Evolutionary conservation across 1,140 invertebrate genomes (phyloP).

Genomic region (Probaryconus sp.): DNA sequence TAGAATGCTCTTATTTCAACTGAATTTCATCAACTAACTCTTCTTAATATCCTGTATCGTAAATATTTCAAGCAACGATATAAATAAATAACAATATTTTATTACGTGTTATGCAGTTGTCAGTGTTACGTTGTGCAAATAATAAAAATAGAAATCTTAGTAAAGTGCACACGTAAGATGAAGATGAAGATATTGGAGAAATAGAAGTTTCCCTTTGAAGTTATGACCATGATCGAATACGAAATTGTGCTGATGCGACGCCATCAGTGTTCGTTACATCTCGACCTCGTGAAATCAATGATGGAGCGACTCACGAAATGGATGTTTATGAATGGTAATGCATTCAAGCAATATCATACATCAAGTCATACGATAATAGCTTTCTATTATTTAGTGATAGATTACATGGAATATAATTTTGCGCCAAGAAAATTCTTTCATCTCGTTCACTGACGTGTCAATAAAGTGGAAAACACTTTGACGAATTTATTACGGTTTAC

Average conservation of each 20-base stretch:
- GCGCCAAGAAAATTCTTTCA: slow-evolving; percentile 22
- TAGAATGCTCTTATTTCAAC: no score
- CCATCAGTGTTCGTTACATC: slow-evolving; percentile 48
- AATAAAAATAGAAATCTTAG: slow-evolving; percentile 22
- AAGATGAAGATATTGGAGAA: slow-evolving; percentile 28
- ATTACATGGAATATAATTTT: slow-evolving; percentile 35
- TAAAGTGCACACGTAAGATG: slow-evolving; percentile 12
- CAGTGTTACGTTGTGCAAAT: slow-evolving; percentile 8
- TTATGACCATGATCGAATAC: slow-evolving; percentile 38
- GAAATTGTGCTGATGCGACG: slow-evolving; percentile 54
- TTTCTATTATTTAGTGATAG: slow-evolving; percentile 54
- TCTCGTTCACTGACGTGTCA: slow-evolving; percentile 19
- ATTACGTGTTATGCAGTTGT: slow-evolving; percentile 1
- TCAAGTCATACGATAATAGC: slow-evolving; percentile 56
- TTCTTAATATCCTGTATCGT: no score
- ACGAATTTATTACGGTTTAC: no score
- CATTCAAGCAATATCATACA: slow-evolving; percentile 52
- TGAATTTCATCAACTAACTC: no score
- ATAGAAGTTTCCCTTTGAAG: slow-evolving; percentile 14
- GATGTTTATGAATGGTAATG: slow-evolving; percentile 61
- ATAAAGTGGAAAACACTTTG: background rate
- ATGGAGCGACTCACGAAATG: slow-evolving; percentile 45
- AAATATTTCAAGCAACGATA: no score
- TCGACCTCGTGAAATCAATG: slow-evolving; percentile 48
- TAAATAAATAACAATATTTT: no score